Conservation (phyloP, 2,888 invertebrate species). For the Agriopis marginaria region DNA sequence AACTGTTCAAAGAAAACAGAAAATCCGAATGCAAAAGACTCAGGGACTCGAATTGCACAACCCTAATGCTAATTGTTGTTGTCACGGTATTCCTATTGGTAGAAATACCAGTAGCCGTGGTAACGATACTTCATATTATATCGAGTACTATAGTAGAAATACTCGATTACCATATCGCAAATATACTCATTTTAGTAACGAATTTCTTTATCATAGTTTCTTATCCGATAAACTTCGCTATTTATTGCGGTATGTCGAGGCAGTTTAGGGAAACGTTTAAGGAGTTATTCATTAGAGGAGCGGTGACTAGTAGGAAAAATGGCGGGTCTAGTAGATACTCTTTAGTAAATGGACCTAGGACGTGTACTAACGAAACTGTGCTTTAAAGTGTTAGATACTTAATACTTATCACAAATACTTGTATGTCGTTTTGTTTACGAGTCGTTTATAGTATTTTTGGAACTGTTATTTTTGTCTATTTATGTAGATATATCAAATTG, state of each 20-base stretch:
- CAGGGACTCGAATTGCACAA: conserved; percentile 93
- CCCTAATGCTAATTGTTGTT: conserved; percentile 94
- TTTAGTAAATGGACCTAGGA: conserved; percentile 92
- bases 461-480: conserved; percentile 52
- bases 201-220: conserved; percentile 97
- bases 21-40: conserved; percentile 93
- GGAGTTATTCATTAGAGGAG: conserved; percentile 90
- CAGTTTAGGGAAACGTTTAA: conserved; percentile 98
- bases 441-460: conserved; percentile 30
- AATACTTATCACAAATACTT: conserved; percentile 34
- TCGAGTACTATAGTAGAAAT: conserved; percentile 90
- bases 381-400: conserved; percentile 76
- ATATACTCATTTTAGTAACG: conserved; percentile 92
- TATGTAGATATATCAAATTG: conserved; percentile 58
- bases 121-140: conserved; percentile 93
- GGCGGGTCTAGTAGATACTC: conserved; percentile 92
- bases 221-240: conserved; percentile 97
- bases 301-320: conserved; percentile 87
- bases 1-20: conserved; percentile 91
- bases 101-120: conserved; percentile 94
- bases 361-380: conserved; percentile 94
- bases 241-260: conserved; percentile 98
- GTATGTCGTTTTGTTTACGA: conserved; percentile 23
- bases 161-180: conserved; percentile 92
- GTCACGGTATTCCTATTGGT: conserved; percentile 94